A percentile compares a stretch with the other conserved stretches of the same genome.
phyloP scores from a whole-genome alignment of 1,140 invertebrate species.

The Bombus sylvicola region DNA sequence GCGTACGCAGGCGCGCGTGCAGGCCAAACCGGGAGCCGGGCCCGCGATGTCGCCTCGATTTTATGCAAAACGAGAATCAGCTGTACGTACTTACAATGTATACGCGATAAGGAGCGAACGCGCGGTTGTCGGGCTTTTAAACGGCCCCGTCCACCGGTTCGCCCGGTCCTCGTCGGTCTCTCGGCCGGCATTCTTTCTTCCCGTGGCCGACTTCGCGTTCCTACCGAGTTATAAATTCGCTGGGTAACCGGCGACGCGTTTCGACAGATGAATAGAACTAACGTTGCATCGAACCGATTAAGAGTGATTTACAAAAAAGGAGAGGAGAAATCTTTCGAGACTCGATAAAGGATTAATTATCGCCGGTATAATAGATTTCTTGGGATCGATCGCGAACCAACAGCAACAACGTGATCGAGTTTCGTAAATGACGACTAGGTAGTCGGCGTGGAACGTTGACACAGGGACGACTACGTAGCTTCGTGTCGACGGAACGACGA shows the following conservation, averaged over 20 bases:
- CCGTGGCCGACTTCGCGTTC: background rate
- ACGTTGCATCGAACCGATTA: background rate
- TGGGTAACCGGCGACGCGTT: background rate
- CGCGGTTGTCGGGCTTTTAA: constrained; percentile 48
- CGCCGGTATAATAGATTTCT: background rate
- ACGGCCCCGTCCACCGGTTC: constrained; percentile 16
- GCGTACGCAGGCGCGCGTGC: constrained; percentile 14
- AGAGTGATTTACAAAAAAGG: background rate
- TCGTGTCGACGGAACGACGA: background rate
- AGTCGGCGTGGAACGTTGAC: constrained; percentile 2
- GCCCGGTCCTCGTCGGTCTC: background rate
- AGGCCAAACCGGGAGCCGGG: constrained; percentile 29
- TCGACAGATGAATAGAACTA: background rate
- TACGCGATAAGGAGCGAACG: constrained; percentile 58
- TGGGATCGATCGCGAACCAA: background rate
- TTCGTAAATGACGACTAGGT: background rate
- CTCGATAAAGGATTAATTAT: background rate
- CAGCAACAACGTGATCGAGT: background rate
- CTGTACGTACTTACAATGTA: constrained; percentile 45
- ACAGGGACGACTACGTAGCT: background rate
- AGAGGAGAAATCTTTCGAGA: background rate
- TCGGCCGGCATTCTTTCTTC: constrained; percentile 12
- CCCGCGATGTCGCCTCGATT: constrained; percentile 40
- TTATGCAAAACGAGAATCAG: constrained; percentile 61
- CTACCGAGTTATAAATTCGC: constrained; percentile 10